Conservation (phyloP, 2,113 vertebrate species). For the Acanthochromis polyacanthus region DNA sequence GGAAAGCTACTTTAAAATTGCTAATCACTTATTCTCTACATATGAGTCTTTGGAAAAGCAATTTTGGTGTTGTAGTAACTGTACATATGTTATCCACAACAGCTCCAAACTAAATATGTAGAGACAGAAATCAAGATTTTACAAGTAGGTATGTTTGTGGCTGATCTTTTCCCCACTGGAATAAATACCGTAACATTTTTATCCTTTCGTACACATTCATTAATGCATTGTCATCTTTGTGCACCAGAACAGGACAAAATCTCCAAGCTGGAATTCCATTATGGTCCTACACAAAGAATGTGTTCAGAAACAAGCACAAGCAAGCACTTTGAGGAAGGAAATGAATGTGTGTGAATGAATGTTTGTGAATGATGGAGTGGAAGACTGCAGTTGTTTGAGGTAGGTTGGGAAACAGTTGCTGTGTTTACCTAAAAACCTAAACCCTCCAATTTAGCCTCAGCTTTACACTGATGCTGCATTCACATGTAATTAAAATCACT, state of each 20-base stretch:
- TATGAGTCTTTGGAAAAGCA: no score
- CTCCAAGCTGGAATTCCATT: no score
- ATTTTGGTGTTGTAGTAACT: no score
- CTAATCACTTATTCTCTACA: no score
- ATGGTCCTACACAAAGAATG: not conserved
- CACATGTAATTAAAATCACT: slow-evolving; percentile 44
- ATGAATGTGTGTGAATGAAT: not conserved
- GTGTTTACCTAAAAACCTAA: slow-evolving; percentile 35
- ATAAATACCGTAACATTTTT: no score
- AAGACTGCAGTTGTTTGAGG: slow-evolving; percentile 33
- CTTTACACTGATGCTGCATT: slow-evolving; percentile 33
- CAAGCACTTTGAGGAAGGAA: not conserved
- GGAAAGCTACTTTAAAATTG: no score
- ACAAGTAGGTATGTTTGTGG: not conserved
- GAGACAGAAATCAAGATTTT: not conserved
- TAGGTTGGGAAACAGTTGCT: slow-evolving; percentile 22
- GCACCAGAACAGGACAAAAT: no score
- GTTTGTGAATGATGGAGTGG: not conserved
- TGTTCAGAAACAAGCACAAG: not conserved
- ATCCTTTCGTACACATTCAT: no score
- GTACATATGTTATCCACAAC: no score
- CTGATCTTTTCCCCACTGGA: no score
- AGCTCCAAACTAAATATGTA: no score
- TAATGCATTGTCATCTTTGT: no score
- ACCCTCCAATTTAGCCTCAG: slow-evolving; percentile 39